Conservation (phyloP, 2,113 vertebrate genomes). For the Psephotus haematonotus region DNA sequence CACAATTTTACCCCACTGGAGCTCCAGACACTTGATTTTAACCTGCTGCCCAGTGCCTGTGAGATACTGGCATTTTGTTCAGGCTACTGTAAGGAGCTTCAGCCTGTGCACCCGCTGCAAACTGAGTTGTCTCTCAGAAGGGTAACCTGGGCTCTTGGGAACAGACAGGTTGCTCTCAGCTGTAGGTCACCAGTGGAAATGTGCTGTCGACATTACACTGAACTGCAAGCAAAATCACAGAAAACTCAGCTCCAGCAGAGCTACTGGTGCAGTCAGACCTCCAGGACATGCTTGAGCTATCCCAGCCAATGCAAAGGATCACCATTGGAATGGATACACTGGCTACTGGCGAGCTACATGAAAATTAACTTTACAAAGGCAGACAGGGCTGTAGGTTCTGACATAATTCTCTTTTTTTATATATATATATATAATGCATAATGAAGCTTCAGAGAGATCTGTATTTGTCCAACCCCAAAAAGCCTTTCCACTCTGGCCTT, state of each 20-base stretch:
- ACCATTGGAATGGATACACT: background rate
- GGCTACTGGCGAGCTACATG: background rate
- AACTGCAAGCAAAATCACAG: background rate
- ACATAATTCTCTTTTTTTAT: background rate
- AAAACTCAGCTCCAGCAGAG: background rate
- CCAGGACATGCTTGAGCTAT: background rate
- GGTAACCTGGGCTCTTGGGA: background rate
- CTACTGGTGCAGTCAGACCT: background rate
- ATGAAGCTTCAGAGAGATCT: background rate
- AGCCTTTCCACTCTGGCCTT: background rate
- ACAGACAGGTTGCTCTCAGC: rapidly evolving
- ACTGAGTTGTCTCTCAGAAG: background rate
- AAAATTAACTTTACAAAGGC: background rate
- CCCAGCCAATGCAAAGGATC: background rate
- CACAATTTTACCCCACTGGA: background rate
- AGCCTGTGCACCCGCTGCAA: background rate
- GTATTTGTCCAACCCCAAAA: background rate
- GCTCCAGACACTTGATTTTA: background rate
- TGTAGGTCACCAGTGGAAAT: background rate
- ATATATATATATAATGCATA: background rate
- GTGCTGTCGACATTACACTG: background rate
- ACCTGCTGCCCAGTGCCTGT: background rate
- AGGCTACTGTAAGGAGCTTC: background rate
- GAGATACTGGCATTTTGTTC: background rate
- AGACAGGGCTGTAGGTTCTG: background rate